These are phyloP conservation scores for Pyrocoelia pectoralis DNA, from an alignment of 2,888 invertebrate genomes.

Conservation along the genomic window DNA sequence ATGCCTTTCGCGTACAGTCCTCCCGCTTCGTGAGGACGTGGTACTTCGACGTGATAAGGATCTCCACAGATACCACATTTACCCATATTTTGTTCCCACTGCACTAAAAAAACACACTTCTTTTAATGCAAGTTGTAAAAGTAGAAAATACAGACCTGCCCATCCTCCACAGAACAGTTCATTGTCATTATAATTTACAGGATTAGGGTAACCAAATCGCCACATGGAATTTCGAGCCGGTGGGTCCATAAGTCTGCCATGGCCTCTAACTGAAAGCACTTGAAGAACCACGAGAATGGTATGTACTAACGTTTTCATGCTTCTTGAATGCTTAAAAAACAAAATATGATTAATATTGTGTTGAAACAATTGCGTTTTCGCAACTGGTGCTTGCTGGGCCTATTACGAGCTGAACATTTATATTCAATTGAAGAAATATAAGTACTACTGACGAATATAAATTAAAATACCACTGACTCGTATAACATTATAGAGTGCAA, in stretches of 20 bases:
- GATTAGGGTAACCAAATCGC: conserved; percentile 93
- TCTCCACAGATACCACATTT: conserved; percentile 93
- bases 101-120: conserved; percentile 65
- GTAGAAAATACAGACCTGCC: conserved; percentile 67
- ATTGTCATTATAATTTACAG: conserved; percentile 94
- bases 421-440: not conserved
- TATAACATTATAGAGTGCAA: not conserved
- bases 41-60: conserved; percentile 73
- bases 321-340: not conserved
- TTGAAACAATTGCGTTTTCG: not conserved
- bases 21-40: conserved; percentile 89
- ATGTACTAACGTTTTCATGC: conserved; percentile 17
- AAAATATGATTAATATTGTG: conserved; percentile 2
- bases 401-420: not conserved
- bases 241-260: conserved; percentile 91
- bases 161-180: conserved; percentile 93
- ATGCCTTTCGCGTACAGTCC: conserved; percentile 88
- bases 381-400: conserved; percentile 19
- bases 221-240: conserved; percentile 95
- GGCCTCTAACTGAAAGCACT: conserved; percentile 61
- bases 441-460: conserved; percentile 1
- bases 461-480: not conserved
- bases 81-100: conserved; percentile 87
- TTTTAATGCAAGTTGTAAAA: not conserved
- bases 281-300: conserved; percentile 14